phyloP scores from a whole-genome alignment of 2,888 invertebrate genomes.

The Dryococelus australis region DNA sequence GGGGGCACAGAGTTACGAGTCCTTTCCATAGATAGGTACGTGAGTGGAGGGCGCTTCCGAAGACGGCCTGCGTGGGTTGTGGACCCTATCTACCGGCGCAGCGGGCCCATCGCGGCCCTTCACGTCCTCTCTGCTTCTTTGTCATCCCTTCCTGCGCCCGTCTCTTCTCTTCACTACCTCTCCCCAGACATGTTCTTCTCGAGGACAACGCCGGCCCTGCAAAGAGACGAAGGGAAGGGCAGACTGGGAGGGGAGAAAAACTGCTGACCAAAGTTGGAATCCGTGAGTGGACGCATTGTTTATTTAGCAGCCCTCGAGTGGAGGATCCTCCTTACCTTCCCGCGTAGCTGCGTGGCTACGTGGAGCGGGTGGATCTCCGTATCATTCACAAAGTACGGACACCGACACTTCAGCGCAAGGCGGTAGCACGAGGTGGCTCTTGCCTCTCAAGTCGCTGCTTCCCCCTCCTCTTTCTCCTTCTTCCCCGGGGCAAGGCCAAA shows the following conservation, averaged over 20 bases:
- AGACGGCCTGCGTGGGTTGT: not conserved
- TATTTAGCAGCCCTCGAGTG: not conserved
- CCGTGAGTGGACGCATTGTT: not conserved
- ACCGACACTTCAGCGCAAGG: too few relatives aligned
- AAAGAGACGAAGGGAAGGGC: not conserved
- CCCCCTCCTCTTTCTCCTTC: too few relatives aligned
- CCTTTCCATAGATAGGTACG: too few relatives aligned
- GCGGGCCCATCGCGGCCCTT: not conserved
- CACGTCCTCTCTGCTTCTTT: too few relatives aligned
- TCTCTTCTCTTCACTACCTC: not conserved
- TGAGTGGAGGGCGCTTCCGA: not conserved
- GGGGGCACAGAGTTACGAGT: too few relatives aligned
- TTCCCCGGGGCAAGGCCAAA: too few relatives aligned
- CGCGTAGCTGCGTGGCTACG: not conserved
- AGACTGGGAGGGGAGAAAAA: not conserved
- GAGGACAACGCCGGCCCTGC: not conserved
- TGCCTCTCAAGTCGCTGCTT: too few relatives aligned
- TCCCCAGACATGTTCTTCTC: not conserved
- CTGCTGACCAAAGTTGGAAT: constrained; percentile 2
- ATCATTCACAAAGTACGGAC: not conserved
- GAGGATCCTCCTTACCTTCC: not conserved
- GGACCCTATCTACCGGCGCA: not conserved
- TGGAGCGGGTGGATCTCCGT: not conserved
- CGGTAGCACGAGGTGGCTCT: too few relatives aligned
- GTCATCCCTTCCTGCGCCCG: not conserved